A percentile compares a stretch with the other conserved stretches of the same genome.
These are phyloP conservation scores for Cathartes aura DNA, from an alignment of 2,113 vertebrate genomes.

Conservation along the genomic window DNA sequence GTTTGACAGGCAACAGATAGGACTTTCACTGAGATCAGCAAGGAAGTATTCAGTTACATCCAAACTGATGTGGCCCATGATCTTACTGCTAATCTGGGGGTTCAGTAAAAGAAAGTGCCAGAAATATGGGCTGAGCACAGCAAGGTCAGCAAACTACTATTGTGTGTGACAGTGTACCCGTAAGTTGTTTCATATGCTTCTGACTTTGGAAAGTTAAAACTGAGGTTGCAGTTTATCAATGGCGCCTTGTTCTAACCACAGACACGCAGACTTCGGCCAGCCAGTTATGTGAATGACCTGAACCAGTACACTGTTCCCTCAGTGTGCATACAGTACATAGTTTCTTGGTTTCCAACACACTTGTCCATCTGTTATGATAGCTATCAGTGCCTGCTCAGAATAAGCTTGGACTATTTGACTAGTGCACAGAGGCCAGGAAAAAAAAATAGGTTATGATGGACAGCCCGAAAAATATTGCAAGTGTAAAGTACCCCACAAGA, in stretches of 20 bases:
- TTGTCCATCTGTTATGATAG: conserved; percentile 47
- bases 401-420: conserved; percentile 51
- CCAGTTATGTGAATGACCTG: conserved; percentile 22
- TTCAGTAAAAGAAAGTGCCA: not conserved
- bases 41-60: not conserved
- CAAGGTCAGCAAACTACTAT: not conserved
- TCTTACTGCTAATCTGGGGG: not conserved
- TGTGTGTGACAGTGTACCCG: not conserved
- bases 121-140: not conserved
- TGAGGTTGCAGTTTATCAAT: not conserved
- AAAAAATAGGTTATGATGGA: conserved; percentile 23
- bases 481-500: conserved; percentile 6
- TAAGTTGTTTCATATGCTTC: not conserved
- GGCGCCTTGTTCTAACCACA: conserved; percentile 28
- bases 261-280: not conserved
- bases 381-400: conserved; percentile 49
- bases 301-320: conserved; percentile 24
- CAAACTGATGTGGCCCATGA: not conserved
- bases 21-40: not conserved
- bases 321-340: conserved; percentile 44
- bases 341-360: conserved; percentile 46
- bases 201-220: not conserved
- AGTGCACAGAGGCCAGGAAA: not conserved
- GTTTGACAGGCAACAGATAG: not conserved
- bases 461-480: not conserved